A percentile compares a stretch with the other conserved stretches of the same genome.
Conservation (phyloP, 2,888 invertebrate species). For the Tenthredo livida region DNA sequence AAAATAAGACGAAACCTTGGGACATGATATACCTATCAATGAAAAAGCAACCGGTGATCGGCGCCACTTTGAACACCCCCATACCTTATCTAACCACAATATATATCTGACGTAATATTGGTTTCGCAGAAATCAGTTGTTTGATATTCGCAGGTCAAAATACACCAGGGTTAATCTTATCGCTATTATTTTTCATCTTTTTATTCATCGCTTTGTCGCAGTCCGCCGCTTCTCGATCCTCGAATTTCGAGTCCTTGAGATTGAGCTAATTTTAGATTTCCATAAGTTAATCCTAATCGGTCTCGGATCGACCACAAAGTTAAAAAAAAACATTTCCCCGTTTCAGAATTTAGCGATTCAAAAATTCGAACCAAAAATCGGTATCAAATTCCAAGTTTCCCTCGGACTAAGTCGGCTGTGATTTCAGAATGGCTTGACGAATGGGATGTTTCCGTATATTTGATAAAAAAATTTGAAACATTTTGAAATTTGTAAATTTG, state of each 20-base stretch:
- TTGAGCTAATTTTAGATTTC: background rate
- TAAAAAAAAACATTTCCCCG: background rate
- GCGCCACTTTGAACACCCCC: slow-evolving; percentile 8
- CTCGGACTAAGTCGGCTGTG: too few relatives aligned
- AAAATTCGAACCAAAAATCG: too few relatives aligned
- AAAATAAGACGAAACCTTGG: background rate
- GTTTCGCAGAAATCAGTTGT: slow-evolving; percentile 10
- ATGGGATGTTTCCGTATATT: too few relatives aligned
- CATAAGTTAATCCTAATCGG: background rate
- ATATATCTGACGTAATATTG: background rate
- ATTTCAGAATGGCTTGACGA: too few relatives aligned
- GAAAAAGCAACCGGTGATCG: background rate
- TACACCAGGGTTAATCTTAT: slow-evolving; percentile 6
- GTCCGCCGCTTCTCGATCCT: background rate
- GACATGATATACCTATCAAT: background rate
- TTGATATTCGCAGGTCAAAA: slow-evolving; percentile 4
- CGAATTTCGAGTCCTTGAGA: slow-evolving; percentile 14
- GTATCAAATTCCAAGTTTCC: too few relatives aligned
- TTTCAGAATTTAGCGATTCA: background rate
- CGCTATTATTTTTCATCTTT: background rate
- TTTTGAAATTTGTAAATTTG: too few relatives aligned
- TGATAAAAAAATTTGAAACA: too few relatives aligned
- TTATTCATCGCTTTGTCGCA: background rate
- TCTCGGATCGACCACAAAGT: background rate
- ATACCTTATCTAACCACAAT: background rate